phyloP scores from a whole-genome alignment of 2,113 vertebrate species.

The Ondatra zibethicus region DNA sequence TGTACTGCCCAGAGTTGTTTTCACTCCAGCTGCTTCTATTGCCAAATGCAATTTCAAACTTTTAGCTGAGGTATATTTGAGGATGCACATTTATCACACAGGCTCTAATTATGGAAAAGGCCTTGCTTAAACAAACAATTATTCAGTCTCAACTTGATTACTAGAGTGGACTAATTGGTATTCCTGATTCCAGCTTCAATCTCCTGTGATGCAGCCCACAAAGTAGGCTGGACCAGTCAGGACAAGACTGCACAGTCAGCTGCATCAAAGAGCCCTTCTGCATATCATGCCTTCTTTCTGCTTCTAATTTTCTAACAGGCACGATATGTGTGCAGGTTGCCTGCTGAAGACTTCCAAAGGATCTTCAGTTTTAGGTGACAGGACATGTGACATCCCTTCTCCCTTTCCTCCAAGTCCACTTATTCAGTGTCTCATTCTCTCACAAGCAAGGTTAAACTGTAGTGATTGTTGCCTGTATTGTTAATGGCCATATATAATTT shows the following conservation, averaged over 20 bases:
- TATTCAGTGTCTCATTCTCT: neutral
- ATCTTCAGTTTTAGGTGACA: neutral
- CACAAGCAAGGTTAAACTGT: neutral
- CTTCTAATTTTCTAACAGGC: neutral
- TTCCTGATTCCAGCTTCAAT: neutral
- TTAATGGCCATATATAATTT: neutral
- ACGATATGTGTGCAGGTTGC: too few species aligned
- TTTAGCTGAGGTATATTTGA: constrained; percentile 56
- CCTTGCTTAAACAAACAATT: constrained; percentile 38
- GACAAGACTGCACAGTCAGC: neutral
- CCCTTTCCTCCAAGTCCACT: neutral
- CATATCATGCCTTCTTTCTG: neutral
- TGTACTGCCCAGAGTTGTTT: neutral
- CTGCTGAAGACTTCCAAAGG: neutral
- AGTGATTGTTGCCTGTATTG: neutral
- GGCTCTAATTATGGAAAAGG: constrained; percentile 55
- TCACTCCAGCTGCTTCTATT: constrained; percentile 47
- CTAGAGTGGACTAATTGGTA: constrained; percentile 6
- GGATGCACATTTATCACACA: constrained; percentile 26
- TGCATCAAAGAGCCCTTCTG: neutral
- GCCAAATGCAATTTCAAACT: constrained; percentile 33
- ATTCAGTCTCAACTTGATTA: constrained; percentile 60
- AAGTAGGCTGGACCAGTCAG: neutral
- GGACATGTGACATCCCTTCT: neutral
- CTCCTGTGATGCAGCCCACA: neutral